Base-by-base conservation (phyloP, 2,113 vertebrate genomes). In the Orycteropus afer region DNA sequence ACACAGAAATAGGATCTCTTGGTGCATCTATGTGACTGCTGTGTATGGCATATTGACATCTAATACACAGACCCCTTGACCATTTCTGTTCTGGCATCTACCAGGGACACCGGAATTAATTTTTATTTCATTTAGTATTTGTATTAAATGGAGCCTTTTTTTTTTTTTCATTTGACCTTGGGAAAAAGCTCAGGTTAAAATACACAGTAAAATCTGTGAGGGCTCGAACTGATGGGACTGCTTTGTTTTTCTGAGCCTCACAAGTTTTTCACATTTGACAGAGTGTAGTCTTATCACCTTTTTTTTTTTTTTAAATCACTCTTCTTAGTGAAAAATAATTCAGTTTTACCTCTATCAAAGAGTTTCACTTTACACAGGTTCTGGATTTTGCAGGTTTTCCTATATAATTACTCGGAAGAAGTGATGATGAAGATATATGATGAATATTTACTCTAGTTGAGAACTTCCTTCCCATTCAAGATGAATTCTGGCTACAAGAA, bases 1-100 rank as follows among this genome's bases (percentile, higher is more conserved):
- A 96, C 96, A 97, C 94, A 96, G 57, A 97, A 97, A 92, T 34
- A 93, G 81, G 92, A 96, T 90, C 89, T 97, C 86, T 92, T 85
- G 86, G 78, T 96, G 42, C 25, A 45, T 42, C n/a, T 11, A 84
- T 51, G 37, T 95, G 96, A 49, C 95, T 97, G 77, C 89, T 98
- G 94, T 95, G 74, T 84, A 81, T 92, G 88, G 71, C 82, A 78
- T 40, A 69, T 91, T 96, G 96, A 95, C 80, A 95, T 88, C 74
- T 95, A 51, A 95, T 90, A 81, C 22, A 77, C 40, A 92, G 80
- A 95, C 78, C 87, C 23, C 83, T 74, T 90, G 96, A 49, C 96
- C 32, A n/a, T 97, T 97, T 94, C 89, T 97, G 25, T 69, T 82
- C 82, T 20, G 88, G 91, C 81, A 87, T 86, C 67, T 88, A 42